Conservation (phyloP, 2,888 invertebrate species). For the Villa cingulata region DNA sequence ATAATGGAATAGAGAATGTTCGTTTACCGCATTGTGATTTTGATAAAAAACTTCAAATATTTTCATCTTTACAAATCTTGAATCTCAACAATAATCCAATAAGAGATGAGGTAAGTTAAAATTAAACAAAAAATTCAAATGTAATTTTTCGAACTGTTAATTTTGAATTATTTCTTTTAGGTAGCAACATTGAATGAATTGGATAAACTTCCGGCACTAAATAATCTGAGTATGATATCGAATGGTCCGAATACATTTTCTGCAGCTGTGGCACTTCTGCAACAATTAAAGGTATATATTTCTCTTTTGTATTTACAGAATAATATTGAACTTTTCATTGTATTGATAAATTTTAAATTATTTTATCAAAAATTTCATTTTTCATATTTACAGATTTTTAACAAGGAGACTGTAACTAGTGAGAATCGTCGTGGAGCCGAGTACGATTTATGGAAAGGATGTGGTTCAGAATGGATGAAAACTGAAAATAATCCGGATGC, state of each 20-base stretch:
- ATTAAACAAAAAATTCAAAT: not conserved
- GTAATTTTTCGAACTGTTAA: not conserved
- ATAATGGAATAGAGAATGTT: conserved; percentile 44
- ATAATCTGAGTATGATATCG: conserved; percentile 26
- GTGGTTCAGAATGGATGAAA: conserved; percentile 58
- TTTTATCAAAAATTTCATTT: too few species aligned
- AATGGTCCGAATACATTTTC: conserved; percentile 32
- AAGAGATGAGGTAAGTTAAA: conserved; percentile 53
- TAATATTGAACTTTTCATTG: too few species aligned
- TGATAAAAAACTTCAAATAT: conserved; percentile 44
- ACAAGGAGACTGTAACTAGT: conserved; percentile 52
- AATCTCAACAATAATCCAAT: conserved; percentile 65
- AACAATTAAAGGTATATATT: conserved; percentile 50
- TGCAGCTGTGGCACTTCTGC: conserved; percentile 69
- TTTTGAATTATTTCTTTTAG: conserved; percentile 38
- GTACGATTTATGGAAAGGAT: conserved; percentile 78
- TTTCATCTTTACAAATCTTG: conserved; percentile 54
- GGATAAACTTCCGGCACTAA: conserved; percentile 48
- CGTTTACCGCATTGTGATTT: conserved; percentile 41
- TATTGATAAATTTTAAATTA: too few species aligned
- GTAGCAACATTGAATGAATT: conserved; percentile 73
- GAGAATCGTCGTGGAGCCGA: conserved; percentile 75
- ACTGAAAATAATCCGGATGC: conserved; percentile 39
- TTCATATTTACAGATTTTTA: conserved; percentile 37
- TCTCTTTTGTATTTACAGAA: too few species aligned